These are phyloP conservation scores for Notolabrus celidotus DNA, from an alignment of 2,797 vertebrate species.

Conservation along the genomic window DNA sequence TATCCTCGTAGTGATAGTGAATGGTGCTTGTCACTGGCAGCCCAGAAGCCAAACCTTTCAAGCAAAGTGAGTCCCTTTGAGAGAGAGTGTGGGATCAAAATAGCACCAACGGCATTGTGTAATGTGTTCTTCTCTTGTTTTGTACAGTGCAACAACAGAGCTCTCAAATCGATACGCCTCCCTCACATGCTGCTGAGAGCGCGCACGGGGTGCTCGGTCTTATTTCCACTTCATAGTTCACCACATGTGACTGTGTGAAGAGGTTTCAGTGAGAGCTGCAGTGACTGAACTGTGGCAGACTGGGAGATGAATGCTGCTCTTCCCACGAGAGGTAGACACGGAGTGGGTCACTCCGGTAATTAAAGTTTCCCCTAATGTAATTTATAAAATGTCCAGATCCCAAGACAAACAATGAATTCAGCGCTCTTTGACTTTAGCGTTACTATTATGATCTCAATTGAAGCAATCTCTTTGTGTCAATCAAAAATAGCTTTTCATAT, in stretches of 20 bases:
- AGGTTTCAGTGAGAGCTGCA: slow-evolving; percentile 62
- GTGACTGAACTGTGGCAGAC: slow-evolving; percentile 36
- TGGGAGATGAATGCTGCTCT: slow-evolving; percentile 29
- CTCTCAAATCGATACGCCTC: slow-evolving; percentile 80
- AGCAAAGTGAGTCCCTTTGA: slow-evolving; percentile 48
- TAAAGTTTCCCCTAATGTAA: slow-evolving; percentile 15
- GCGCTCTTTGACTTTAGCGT: slow-evolving; percentile 5
- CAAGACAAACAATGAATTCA: slow-evolving; percentile 20
- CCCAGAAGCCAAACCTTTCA: slow-evolving; percentile 47
- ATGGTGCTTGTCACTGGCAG: slow-evolving; percentile 49
- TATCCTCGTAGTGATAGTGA: slow-evolving; percentile 50
- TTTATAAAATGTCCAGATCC: slow-evolving; percentile 23
- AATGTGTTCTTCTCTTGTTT: slow-evolving; percentile 75
- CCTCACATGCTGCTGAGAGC: slow-evolving; percentile 72
- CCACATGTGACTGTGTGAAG: slow-evolving; percentile 73
- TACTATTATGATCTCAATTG: slow-evolving; percentile 26
- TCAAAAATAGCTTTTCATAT: slow-evolving; percentile 21
- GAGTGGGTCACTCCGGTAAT: slow-evolving; percentile 22
- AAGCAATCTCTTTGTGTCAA: slow-evolving; percentile 16
- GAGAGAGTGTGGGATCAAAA: slow-evolving; percentile 72
- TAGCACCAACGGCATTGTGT: slow-evolving; percentile 80
- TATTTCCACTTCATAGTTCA: slow-evolving; percentile 72
- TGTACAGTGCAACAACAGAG: slow-evolving; percentile 68
- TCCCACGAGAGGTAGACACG: slow-evolving; percentile 12
- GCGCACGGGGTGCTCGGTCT: slow-evolving; percentile 55